Evolutionary conservation across 2,888 invertebrate species (phyloP).

Genomic region (Lamellibrachia satsuma): DNA sequence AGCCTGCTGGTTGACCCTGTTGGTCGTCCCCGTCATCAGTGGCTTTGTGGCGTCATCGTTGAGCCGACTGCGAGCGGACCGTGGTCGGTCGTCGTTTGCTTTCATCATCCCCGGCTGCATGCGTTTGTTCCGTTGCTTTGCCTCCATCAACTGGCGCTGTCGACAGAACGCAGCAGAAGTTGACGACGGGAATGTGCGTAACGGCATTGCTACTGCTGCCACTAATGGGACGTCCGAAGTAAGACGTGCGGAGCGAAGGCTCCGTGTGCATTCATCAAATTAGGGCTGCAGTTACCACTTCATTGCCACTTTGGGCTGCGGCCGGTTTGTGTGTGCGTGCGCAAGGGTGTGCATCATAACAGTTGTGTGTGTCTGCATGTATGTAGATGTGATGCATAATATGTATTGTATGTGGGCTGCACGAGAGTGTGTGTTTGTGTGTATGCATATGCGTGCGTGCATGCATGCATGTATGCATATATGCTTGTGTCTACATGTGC

Average conservation of each 20-base stretch:
- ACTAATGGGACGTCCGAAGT: not conserved
- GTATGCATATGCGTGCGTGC: not conserved
- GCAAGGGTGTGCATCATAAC: not conserved
- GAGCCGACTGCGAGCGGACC: not conserved
- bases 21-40: conserved; percentile 14
- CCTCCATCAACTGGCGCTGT: conserved; percentile 33
- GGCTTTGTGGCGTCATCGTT: conserved; percentile 26
- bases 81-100: conserved; percentile 28
- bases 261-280: not conserved
- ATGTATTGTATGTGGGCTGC: not conserved
- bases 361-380: not conserved
- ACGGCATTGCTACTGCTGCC: not conserved
- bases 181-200: conserved; percentile 6
- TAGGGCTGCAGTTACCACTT: not conserved
- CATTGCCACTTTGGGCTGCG: not conserved
- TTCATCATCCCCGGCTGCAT: conserved; percentile 34
- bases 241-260: not conserved
- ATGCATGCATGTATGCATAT: too few species aligned
- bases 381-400: not conserved
- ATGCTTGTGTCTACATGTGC: too few species aligned
- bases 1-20: conserved; percentile 22
- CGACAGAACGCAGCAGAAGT: not conserved
- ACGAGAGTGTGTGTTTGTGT: not conserved
- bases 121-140: conserved; percentile 31
- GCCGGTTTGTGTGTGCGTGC: not conserved